These are phyloP conservation scores for Melierax canorus DNA, from an alignment of 2,113 vertebrate genomes.

Conservation along the genomic window DNA sequence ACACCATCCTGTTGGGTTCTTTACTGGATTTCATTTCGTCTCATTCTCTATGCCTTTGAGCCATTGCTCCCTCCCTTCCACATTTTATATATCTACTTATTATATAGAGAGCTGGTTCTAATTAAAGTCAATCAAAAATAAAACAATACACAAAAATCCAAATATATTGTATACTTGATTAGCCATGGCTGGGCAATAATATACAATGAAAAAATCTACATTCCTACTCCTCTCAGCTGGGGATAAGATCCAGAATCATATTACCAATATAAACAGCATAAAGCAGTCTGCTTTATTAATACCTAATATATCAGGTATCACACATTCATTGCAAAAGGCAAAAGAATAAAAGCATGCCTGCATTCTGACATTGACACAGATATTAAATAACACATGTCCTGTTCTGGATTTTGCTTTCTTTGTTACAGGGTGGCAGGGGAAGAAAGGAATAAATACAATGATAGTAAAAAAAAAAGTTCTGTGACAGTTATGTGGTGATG, in stretches of 20 bases:
- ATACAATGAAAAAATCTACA: conserved; percentile 19
- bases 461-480: not conserved
- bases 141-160: conserved; percentile 30
- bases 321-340: conserved; percentile 61
- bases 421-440: conserved; percentile 46
- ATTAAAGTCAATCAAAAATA: conserved; percentile 47
- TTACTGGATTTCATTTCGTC: not conserved
- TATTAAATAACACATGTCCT: conserved; percentile 63
- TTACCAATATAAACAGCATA: conserved; percentile 65
- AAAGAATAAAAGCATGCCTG: conserved; percentile 59
- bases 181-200: conserved; percentile 45
- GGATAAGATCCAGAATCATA: conserved; percentile 54
- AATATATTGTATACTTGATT: conserved; percentile 5
- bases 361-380: conserved; percentile 58
- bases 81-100: conserved; percentile 1
- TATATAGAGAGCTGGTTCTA: conserved; percentile 24
- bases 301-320: conserved; percentile 66
- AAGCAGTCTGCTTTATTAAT: conserved; percentile 64
- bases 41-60: not conserved
- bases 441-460: conserved; percentile 34
- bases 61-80: not conserved
- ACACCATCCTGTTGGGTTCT: not conserved
- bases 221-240: conserved; percentile 54
- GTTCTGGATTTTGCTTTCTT: conserved; percentile 64
- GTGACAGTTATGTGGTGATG: conserved; percentile 31